These are phyloP conservation scores for Drosophila littoralis DNA, from an alignment of 1,140 invertebrate genomes.

Conservation along the genomic window DNA sequence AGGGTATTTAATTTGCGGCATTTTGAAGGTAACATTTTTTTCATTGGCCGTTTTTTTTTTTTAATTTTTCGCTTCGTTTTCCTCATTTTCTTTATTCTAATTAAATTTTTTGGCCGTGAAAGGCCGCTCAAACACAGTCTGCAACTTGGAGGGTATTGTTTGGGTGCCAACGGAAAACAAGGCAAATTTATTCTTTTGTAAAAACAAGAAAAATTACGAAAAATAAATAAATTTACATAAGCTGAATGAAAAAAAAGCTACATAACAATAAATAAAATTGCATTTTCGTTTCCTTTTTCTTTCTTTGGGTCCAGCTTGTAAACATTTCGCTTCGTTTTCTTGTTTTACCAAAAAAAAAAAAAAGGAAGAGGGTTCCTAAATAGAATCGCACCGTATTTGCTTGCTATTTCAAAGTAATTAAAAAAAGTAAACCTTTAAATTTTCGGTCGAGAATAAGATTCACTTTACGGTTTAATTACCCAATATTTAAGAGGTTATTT, in stretches of 20 bases:
- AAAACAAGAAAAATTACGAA: constrained; percentile 84
- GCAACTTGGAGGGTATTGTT: constrained; percentile 30
- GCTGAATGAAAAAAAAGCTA: constrained; percentile 65
- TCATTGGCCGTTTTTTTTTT: constrained; percentile 59
- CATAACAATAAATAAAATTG: constrained; percentile 84
- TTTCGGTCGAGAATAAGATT: constrained; percentile 8
- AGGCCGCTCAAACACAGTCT: constrained; percentile 24
- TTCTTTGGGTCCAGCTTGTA: constrained; percentile 42
- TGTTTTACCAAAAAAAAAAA: constrained; percentile 23
- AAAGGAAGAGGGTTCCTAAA: constrained; percentile 44
- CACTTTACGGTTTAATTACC: constrained; percentile 24
- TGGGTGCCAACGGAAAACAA: constrained; percentile 53
- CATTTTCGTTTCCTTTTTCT: constrained; percentile 62
- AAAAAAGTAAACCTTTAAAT: constrained; percentile 56
- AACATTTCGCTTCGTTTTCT: constrained; percentile 44
- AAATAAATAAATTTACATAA: constrained; percentile 84
- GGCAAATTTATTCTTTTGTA: constrained; percentile 78
- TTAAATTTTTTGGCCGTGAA: constrained; percentile 71
- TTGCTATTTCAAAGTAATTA: constrained; percentile 82
- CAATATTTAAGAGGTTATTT: neutral
- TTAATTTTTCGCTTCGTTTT: constrained; percentile 65
- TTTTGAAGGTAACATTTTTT: constrained; percentile 15
- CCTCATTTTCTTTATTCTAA: constrained; percentile 77
- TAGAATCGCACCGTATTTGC: constrained; percentile 50
- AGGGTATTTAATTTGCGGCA: neutral